Conservation (phyloP, 2,113 vertebrate genomes). For the Osmerus mordax region DNA sequence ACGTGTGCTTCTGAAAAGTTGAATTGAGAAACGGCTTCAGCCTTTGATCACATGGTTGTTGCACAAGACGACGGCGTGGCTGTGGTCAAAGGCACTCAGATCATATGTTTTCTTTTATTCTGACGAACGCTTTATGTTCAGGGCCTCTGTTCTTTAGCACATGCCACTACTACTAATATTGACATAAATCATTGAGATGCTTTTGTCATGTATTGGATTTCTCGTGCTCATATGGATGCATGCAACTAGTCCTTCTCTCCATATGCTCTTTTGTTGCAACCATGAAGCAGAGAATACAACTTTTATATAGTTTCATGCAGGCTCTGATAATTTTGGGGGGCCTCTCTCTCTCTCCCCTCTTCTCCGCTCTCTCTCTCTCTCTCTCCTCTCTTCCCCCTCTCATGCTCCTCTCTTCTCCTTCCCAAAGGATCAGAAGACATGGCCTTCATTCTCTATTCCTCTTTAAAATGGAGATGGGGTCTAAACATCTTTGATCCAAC, state of each 20-base stretch:
- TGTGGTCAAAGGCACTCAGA: too few relatives aligned
- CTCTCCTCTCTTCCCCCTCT: background rate
- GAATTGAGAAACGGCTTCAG: too few relatives aligned
- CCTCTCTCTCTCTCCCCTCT: background rate
- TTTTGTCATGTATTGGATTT: background rate
- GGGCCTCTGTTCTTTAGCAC: background rate
- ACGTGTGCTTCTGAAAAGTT: background rate
- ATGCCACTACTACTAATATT: conserved; percentile 46
- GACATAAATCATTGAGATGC: conserved; percentile 32
- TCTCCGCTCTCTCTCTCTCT: conserved; percentile 8
- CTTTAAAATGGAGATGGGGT: conserved; percentile 43
- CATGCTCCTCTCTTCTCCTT: background rate
- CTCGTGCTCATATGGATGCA: background rate
- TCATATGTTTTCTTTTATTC: background rate
- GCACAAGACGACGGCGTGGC: too few relatives aligned
- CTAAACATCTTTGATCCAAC: conserved; percentile 49
- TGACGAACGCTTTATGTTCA: background rate
- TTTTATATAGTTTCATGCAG: conserved; percentile 7
- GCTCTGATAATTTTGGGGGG: conserved; percentile 30
- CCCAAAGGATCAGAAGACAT: conserved; percentile 44
- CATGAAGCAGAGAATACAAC: background rate
- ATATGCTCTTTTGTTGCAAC: background rate
- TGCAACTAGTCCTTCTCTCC: background rate
- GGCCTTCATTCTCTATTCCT: conserved; percentile 54
- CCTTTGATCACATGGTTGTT: too few relatives aligned